Evolutionary conservation across 2,797 vertebrate genomes (phyloP).

Genomic region (Sebastes minor): DNA sequence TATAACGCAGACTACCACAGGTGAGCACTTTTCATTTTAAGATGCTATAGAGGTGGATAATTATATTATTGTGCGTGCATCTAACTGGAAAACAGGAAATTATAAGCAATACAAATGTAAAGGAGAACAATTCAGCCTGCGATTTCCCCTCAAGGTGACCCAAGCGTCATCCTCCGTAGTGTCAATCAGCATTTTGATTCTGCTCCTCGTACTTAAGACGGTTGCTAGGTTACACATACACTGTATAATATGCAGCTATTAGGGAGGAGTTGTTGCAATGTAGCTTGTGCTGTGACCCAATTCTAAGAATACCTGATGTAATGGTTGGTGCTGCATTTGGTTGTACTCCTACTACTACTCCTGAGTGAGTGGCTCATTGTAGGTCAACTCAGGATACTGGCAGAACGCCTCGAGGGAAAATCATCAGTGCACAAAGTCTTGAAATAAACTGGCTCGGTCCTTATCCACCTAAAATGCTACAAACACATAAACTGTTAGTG

Average conservation of each 20-base stretch:
- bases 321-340: constrained; percentile 2
- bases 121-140: background rate
- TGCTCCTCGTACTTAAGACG: background rate
- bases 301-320: constrained; percentile 24
- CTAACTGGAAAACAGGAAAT: background rate
- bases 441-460: background rate
- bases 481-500: constrained; percentile 32
- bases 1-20: constrained; percentile 44
- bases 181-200: background rate
- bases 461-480: background rate
- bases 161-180: background rate
- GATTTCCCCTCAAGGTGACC: background rate
- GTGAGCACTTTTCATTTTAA: constrained; percentile 50
- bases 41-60: background rate
- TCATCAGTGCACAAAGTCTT: constrained; percentile 22
- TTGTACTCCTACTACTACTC: constrained; percentile 13
- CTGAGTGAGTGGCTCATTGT: background rate
- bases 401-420: constrained; percentile 17
- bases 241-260: background rate
- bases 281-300: constrained; percentile 25
- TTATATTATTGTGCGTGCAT: background rate
- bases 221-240: background rate
- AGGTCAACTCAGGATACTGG: constrained; percentile 37
- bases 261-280: background rate
- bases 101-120: background rate